These are phyloP conservation scores for Euschistus heros DNA, from an alignment of 1,140 invertebrate species.

Conservation along the genomic window DNA sequence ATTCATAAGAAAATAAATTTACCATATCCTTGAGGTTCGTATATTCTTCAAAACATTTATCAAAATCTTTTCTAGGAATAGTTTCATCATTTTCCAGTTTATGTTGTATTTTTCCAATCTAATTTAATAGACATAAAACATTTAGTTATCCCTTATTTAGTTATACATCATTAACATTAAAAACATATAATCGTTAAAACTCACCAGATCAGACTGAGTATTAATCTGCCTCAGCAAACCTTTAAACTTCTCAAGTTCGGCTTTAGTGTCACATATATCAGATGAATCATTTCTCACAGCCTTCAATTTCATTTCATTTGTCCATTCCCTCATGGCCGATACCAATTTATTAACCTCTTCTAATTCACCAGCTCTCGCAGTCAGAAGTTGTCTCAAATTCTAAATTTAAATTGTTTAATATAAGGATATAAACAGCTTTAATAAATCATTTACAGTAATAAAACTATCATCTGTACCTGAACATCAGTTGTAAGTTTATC, in stretches of 20 bases:
- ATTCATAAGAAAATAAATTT: conserved; percentile 10
- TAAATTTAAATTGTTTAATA: conserved; percentile 35
- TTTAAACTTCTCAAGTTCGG: conserved; percentile 71
- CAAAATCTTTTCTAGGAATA: conserved; percentile 54
- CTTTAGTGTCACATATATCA: conserved; percentile 82
- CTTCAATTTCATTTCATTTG: conserved; percentile 76
- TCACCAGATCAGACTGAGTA: conserved; percentile 53
- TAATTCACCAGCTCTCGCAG: conserved; percentile 56
- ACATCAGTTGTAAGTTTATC: conserved; percentile 72
- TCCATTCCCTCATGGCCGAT: conserved; percentile 67
- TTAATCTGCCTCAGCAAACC: conserved; percentile 64
- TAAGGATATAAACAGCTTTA: background rate
- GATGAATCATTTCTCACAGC: conserved; percentile 58
- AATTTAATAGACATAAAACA: background rate
- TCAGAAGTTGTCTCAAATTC: conserved; percentile 60
- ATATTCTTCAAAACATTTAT: conserved; percentile 57
- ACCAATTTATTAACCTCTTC: conserved; percentile 76
- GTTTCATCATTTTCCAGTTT: conserved; percentile 53
- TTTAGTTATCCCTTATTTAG: background rate
- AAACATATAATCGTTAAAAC: background rate
- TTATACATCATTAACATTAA: background rate
- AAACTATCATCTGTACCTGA: conserved; percentile 23
- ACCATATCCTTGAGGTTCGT: conserved; percentile 46
- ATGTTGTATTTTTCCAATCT: conserved; percentile 55
- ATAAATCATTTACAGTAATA: background rate